These are phyloP conservation scores for Ernsta delagoae DNA, from an alignment of 2,888 invertebrate species.

Conservation along the genomic window DNA sequence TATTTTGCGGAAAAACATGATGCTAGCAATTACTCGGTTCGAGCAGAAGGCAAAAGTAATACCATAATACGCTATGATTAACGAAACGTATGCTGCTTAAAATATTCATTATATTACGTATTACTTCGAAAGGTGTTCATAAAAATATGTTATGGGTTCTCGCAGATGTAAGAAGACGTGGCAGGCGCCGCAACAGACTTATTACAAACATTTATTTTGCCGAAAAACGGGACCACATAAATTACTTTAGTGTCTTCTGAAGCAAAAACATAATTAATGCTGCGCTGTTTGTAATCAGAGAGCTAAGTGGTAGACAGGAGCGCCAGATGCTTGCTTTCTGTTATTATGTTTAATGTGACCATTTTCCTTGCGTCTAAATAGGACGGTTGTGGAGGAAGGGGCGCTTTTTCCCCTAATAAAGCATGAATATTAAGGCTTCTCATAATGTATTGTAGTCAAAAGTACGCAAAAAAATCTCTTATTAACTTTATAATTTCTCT, in stretches of 20 bases:
- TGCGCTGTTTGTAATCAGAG: slow-evolving; percentile 70
- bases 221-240: slow-evolving; percentile 66
- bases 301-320: slow-evolving; percentile 59
- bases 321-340: slow-evolving; percentile 57
- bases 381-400: neutral
- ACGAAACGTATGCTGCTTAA: neutral
- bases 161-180: slow-evolving; percentile 46
- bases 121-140: slow-evolving; percentile 25
- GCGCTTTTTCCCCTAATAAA: too few species aligned
- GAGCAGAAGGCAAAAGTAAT: too few species aligned
- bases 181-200: slow-evolving; percentile 57
- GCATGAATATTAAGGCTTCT: too few species aligned
- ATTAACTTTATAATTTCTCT: too few species aligned
- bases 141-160: slow-evolving; percentile 44
- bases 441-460: too few species aligned
- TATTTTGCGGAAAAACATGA: too few species aligned
- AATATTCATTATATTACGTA: slow-evolving; percentile 5
- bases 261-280: slow-evolving; percentile 80
- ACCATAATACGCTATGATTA: neutral
- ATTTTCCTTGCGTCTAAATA: neutral
- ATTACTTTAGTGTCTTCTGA: slow-evolving; percentile 68
- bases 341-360: slow-evolving; percentile 46
- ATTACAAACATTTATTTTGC: slow-evolving; percentile 71
- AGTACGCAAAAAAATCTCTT: too few species aligned
- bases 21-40: too few species aligned